phyloP scores from a whole-genome alignment of 2,888 invertebrate species.

The Caenorhabditis plicata region DNA sequence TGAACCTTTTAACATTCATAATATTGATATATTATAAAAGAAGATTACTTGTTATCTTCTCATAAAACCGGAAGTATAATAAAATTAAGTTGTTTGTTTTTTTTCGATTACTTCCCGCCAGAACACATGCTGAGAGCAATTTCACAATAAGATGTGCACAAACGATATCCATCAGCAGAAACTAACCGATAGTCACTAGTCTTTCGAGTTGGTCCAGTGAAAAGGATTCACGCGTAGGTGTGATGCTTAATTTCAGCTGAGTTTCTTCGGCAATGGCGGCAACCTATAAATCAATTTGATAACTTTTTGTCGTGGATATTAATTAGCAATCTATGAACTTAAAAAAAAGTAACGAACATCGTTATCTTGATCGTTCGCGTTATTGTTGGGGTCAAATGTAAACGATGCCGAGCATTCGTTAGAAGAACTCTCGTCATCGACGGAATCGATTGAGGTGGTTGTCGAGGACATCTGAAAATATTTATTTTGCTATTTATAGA shows the following conservation, averaged over 20 bases:
- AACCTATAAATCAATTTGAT: too few relatives aligned
- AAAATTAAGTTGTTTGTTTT: too few relatives aligned
- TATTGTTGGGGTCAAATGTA: conserved; percentile 52
- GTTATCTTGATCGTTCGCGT: conserved; percentile 31
- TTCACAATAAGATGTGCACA: too few relatives aligned
- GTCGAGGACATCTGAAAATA: conserved; percentile 31
- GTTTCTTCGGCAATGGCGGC: conserved; percentile 37
- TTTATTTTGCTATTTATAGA: too few relatives aligned
- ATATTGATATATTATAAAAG: too few relatives aligned
- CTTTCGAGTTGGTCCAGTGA: conserved; percentile 31
- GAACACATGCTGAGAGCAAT: too few relatives aligned
- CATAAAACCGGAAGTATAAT: too few relatives aligned
- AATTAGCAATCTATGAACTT: neutral
- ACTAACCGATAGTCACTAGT: conserved; percentile 43
- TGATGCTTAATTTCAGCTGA: conserved; percentile 36
- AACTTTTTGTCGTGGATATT: too few relatives aligned
- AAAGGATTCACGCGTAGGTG: conserved; percentile 32
- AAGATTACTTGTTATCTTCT: too few relatives aligned
- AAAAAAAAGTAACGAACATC: conserved; percentile 12
- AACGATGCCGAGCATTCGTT: conserved; percentile 49
- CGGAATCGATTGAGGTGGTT: conserved; percentile 35
- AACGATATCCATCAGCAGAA: too few relatives aligned
- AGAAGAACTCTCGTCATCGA: conserved; percentile 39
- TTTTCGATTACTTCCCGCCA: too few relatives aligned
- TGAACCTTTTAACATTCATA: too few relatives aligned